Percentiles rank a stretch among this genome's conserved stretches.
Conservation (phyloP, 2,113 vertebrate genomes). For the Sardina pilchardus region DNA sequence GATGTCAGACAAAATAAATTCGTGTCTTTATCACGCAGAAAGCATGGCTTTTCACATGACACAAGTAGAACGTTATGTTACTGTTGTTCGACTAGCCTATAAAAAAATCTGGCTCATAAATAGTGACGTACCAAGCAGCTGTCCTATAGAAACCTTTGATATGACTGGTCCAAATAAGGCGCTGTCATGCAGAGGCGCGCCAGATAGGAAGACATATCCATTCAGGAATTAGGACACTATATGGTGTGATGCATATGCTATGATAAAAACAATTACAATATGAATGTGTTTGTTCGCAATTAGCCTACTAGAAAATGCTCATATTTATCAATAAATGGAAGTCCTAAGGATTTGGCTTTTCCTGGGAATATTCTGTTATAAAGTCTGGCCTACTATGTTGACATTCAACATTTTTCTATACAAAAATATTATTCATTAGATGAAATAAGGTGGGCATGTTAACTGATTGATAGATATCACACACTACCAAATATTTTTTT, state of each 20-base stretch:
- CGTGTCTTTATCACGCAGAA: not conserved
- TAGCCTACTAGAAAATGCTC: too few species aligned
- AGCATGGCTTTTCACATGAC: not conserved
- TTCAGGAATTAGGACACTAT: not conserved
- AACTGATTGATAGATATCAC: too few species aligned
- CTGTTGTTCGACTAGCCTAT: slow-evolving; percentile 14
- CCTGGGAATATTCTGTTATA: too few species aligned
- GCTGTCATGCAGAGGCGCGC: slow-evolving; percentile 29
- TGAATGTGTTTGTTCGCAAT: not conserved
- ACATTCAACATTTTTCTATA: too few species aligned
- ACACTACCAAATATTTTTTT: not conserved
- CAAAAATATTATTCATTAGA: too few species aligned
- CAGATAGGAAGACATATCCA: slow-evolving; percentile 25
- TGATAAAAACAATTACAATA: not conserved
- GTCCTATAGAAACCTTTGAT: slow-evolving; percentile 11
- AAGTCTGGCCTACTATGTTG: too few species aligned
- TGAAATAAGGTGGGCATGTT: too few species aligned
- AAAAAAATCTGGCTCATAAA: slow-evolving; percentile 21
- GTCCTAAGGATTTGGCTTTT: too few species aligned
- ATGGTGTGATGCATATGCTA: not conserved
- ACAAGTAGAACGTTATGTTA: not conserved
- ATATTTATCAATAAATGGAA: too few species aligned
- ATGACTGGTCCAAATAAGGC: slow-evolving; percentile 32
- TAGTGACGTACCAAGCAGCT: slow-evolving; percentile 37
- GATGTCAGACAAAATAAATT: not conserved